phyloP scores from a whole-genome alignment of 2,888 invertebrate genomes.

The Polyploca ridens region DNA sequence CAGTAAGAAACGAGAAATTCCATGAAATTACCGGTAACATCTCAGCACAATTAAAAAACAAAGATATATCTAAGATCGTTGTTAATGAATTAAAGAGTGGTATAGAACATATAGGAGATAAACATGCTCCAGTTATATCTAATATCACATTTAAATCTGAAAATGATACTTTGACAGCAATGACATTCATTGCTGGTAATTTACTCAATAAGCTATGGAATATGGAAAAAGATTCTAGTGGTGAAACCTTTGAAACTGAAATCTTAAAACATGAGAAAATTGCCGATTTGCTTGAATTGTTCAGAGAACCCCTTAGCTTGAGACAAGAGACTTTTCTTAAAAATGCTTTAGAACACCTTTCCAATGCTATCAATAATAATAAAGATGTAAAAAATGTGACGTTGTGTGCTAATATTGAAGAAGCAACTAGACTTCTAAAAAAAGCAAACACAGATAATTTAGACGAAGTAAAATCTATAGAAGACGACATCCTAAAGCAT shows the following conservation, averaged over 20 bases:
- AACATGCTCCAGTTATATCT: conserved; percentile 57
- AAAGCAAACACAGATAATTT: conserved; percentile 19
- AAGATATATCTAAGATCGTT: conserved; percentile 66
- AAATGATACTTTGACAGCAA: conserved; percentile 74
- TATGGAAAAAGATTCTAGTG: conserved; percentile 64
- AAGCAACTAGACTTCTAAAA: conserved; percentile 34
- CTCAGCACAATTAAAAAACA: conserved; percentile 58
- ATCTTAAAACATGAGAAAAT: conserved; percentile 70
- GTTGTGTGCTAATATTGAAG: conserved; percentile 59
- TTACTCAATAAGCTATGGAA: conserved; percentile 75
- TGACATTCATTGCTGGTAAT: conserved; percentile 77
- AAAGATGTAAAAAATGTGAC: conserved; percentile 58
- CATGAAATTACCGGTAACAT: conserved; percentile 53
- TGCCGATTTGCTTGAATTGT: conserved; percentile 66
- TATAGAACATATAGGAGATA: conserved; percentile 66
- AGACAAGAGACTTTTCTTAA: conserved; percentile 72
- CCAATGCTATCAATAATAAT: conserved; percentile 58
- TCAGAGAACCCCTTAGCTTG: conserved; percentile 71
- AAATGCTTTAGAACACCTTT: conserved; percentile 66
- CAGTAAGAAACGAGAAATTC: conserved; percentile 44
- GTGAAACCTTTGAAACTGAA: conserved; percentile 63
- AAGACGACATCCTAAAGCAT: conserved; percentile 21
- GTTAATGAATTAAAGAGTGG: conserved; percentile 70
- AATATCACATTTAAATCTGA: conserved; percentile 76
- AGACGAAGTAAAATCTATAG: conserved; percentile 8